Base-by-base conservation (phyloP, 2,113 vertebrate genomes). In the Puma concolor region DNA sequence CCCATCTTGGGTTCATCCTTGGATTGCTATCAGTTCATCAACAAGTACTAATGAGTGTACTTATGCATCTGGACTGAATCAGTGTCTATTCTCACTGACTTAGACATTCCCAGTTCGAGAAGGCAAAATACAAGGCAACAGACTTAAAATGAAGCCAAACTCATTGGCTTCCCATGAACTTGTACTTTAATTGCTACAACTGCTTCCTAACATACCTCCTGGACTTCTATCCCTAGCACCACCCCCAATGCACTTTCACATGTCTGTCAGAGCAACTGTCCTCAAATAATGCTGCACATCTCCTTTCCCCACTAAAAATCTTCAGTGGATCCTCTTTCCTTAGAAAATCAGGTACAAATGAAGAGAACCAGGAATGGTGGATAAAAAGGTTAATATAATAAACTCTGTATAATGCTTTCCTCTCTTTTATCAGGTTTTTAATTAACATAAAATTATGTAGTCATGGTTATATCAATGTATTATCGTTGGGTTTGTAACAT, bases 271-370 rank as follows among this genome's bases (percentile, higher is more conserved):
- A 82, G 44, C 38, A 79, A 63, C 0, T 50, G 52, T 54, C 67
- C 38, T 89, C n/a, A 57, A 76, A 84, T 67, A 66, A 50, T 69
- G 89, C 31, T 86, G 74, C 60, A 44, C 4, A 72, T 36, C 38
- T 31, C 44, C 52, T 87, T 67, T 31, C 44, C 41, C 64, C 41
- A 88, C 54, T 31, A 57, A 88, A 76, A 88, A 44, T 77, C 50
- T 60, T 85, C 38, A 69, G 36, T 80, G 31, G 64, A 84, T 89
- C 17, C 9, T 87, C 76, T 94, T 91, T 94, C 52, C 38, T 97
- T 96, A 69, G 50, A 91, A 77, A 95, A 66, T 44, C 87, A 90
- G 33, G 67, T 83, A 91, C 50, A 90, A 94, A 95, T 82, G 41
- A 96, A 80, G 48, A 90, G 27, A 93, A 71, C 44, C 25, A 93